Conservation (phyloP, 2,888 invertebrate species). For the Sphaerophoria taeniata region DNA sequence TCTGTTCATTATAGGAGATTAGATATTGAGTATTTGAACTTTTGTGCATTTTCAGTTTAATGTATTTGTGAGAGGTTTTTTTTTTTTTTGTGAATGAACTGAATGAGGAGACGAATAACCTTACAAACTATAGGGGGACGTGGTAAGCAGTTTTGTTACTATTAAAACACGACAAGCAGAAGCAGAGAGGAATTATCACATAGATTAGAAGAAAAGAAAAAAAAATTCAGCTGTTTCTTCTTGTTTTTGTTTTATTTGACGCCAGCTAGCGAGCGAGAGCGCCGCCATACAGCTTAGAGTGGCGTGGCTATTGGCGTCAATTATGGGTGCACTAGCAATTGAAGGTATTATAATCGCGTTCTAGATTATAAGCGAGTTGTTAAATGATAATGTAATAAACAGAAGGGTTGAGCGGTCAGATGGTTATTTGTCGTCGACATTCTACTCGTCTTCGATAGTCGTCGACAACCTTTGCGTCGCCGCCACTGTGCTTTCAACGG, state of each 20-base stretch:
- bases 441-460: not conserved
- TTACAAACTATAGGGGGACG: conserved; percentile 16
- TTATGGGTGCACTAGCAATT: conserved; percentile 21
- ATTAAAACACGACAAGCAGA: not conserved
- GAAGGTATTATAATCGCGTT: conserved; percentile 42
- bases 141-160: not conserved
- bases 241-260: conserved; percentile 8
- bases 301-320: conserved; percentile 64
- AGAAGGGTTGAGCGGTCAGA: conserved; percentile 48
- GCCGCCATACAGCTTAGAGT: not conserved
- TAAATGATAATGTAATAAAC: conserved; percentile 47
- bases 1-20: conserved; percentile 20
- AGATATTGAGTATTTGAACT: conserved; percentile 20
- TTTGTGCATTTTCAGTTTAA: not conserved
- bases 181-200: not conserved
- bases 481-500: not conserved
- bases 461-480: not conserved
- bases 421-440: conserved; percentile 1
- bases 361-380: conserved; percentile 40
- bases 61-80: conserved; percentile 39
- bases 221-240: conserved; percentile 60
- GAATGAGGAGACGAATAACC: conserved; percentile 10
- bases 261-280: not conserved
- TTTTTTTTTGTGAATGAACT: conserved; percentile 65
- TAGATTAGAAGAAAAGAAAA: not conserved